Base-by-base conservation (phyloP, 1,140 invertebrate species). In the Dolichoris vasculosae region DNA sequence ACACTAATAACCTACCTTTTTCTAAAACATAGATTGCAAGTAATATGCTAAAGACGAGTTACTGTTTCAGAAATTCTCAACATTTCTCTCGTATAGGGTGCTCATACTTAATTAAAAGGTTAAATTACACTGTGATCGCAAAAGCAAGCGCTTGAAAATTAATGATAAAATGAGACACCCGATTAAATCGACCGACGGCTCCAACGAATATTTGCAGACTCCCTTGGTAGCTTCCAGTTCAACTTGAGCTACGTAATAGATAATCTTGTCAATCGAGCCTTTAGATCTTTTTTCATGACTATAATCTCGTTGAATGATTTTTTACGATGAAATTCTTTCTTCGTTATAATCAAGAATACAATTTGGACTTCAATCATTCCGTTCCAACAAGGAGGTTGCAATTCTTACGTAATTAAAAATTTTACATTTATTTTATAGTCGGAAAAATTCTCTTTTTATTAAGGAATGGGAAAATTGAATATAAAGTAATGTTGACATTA, bases 141-240 rank as follows among this genome's bases (percentile, higher is more conserved):
- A 20, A 26, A 59, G 69, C 48, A 46, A 75, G 48, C 79, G 51
- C 75, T 83, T 43, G 46, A 55, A 86, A 83, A 86, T 86, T 86
- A 86, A 86, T 86, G 80, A 78, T 86, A 83, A 83, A 86, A 79
- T 40, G 79, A 71, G 73, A 83, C 40, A 77, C 71, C 32, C 79
- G 78, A 77, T 85, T 85, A 85, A 82, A 55, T 55, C 23, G 78
- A 59, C 17, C n/a, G 75, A n/a, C 43, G 32, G 17, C 30, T 23
- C 20, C 55, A 15, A 30, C 9, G 32, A 51, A 71, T 51, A 69
- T 40, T 8, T 13, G 0, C 26, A 32, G 63, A 48, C 26, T 55
- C 26, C 46, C 40, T n/a, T 9, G 26, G 63, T 26, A 26, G 4
- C 6, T 67, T 2, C 11, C 32, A 55, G 13, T 7, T 2, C 6